These are phyloP conservation scores for Andrena cerasifolii DNA, from an alignment of 1,140 invertebrate genomes.

Conservation along the genomic window DNA sequence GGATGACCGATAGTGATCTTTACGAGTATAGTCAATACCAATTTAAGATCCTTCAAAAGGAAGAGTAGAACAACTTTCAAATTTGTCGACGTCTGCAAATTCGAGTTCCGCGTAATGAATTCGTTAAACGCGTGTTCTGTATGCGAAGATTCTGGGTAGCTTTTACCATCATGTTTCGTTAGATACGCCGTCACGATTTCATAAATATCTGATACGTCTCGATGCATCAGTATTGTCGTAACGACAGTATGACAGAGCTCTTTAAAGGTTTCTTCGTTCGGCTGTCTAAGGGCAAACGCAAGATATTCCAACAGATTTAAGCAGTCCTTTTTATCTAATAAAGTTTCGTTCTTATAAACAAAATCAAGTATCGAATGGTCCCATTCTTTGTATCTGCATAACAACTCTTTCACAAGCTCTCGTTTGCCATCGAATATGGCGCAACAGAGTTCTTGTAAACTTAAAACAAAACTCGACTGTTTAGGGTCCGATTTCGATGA, in stretches of 20 bases:
- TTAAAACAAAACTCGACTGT: constrained; percentile 30
- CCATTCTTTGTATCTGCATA: constrained; percentile 72
- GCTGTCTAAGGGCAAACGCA: constrained; percentile 50
- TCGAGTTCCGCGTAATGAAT: constrained; percentile 68
- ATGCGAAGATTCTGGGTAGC: constrained; percentile 57
- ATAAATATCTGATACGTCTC: constrained; percentile 60
- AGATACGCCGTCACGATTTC: constrained; percentile 68
- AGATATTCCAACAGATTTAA: constrained; percentile 71
- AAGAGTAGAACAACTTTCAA: constrained; percentile 68
- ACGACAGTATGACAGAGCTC: constrained; percentile 54
- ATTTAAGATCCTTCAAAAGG: constrained; percentile 68
- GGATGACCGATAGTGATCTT: constrained; percentile 69
- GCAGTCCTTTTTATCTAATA: constrained; percentile 63
- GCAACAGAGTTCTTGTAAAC: constrained; percentile 65
- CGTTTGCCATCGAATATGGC: constrained; percentile 51
- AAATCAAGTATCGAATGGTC: constrained; percentile 62
- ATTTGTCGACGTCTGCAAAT: constrained; percentile 49
- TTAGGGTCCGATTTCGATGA: constrained; percentile 62
- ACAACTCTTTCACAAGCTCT: constrained; percentile 63
- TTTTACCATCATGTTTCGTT: constrained; percentile 67
- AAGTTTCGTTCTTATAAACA: constrained; percentile 41
- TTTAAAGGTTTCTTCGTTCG: constrained; percentile 54
- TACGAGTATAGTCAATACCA: constrained; percentile 68
- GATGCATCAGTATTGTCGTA: constrained; percentile 47
- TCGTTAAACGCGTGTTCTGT: constrained; percentile 64